Base-by-base conservation (phyloP, 2,797 vertebrate species). In the Moxostoma hubbsi region DNA sequence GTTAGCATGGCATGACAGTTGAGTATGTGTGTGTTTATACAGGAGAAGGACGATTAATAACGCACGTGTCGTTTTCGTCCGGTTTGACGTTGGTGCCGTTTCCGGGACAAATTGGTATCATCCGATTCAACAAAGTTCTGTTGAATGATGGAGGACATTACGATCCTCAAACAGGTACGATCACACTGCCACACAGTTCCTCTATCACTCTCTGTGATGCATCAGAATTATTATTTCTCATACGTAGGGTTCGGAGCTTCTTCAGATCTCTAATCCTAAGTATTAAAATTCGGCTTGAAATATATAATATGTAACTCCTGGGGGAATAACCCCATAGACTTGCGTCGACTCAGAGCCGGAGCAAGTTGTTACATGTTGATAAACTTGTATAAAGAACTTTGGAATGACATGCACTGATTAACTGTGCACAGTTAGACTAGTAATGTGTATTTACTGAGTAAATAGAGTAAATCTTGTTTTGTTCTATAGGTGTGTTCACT, bases 111-210 rank as follows among this genome's bases (percentile, higher is more conserved):
- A 80, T 88, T 0, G 95, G 96, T 0, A 90, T 96, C 24, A 94
- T 99, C 79, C 93, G 92, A 49, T 99, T 99, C 76, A 95, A 99
- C 87, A 95, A 95, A 81, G 95, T 99, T 82, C 88, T 99, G 75
- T 92, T 98, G 67, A 99, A 99, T 0, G 98, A 99, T 0, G 98
- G 98, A 50, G 93, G 93, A 53, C 93, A 96, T 69, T 99, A 98
- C 0, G 90, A 98, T 83, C 92, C 96, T 11, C 72, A 85, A 1
- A 98, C 97, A 87, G 98, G 98, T 96, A 87, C 88, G 6, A n/a
- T 51, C 4, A 47, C 1, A 6, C 15, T 8, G 18, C 18, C 81
- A 91, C 96, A 24, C 65, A 82, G 0, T 97, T 96, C 8, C n/a
- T n/a, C n/a, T n/a, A n/a, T n/a, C n/a, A n/a, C 5, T 68, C 24